These are phyloP conservation scores for Pantala flavescens DNA, from an alignment of 1,140 invertebrate species.

Conservation along the genomic window DNA sequence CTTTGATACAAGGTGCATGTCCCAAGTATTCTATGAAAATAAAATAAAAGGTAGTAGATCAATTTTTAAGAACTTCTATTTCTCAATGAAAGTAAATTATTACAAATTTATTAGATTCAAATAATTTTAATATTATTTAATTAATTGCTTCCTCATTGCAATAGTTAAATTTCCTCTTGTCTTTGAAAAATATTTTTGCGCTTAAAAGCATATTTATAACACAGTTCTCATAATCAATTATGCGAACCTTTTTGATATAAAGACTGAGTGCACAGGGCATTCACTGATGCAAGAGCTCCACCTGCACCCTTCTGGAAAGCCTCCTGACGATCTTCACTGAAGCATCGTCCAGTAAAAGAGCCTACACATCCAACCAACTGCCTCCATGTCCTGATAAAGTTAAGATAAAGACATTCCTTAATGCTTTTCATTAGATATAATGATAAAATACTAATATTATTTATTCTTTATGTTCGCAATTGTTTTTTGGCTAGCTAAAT, in stretches of 20 bases:
- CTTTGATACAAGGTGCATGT: constrained; percentile 47
- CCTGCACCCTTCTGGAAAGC: constrained; percentile 48
- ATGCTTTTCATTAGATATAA: too few species aligned
- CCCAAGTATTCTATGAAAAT: constrained; percentile 43
- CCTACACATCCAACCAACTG: constrained; percentile 46
- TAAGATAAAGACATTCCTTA: too few species aligned
- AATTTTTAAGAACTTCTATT: too few species aligned
- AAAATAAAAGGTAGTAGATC: too few species aligned
- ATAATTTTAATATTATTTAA: not conserved
- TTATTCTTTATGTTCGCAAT: too few species aligned
- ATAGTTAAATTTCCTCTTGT: too few species aligned
- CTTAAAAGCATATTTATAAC: too few species aligned
- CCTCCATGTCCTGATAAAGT: constrained; percentile 39
- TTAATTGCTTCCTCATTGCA: too few species aligned
- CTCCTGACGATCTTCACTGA: constrained; percentile 39
- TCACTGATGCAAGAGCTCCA: constrained; percentile 43
- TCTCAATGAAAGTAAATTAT: not conserved
- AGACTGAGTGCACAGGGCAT: constrained; percentile 45
- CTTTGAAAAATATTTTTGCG: too few species aligned
- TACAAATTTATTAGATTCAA: not conserved
- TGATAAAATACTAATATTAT: too few species aligned
- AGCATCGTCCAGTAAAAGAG: constrained; percentile 45
- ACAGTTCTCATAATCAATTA: not conserved
- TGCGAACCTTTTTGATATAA: constrained; percentile 36
- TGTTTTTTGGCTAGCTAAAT: too few species aligned